Evolutionary conservation across 2,888 invertebrate species (phyloP).

Genomic region (Gymnoscelis rufifasciata): DNA sequence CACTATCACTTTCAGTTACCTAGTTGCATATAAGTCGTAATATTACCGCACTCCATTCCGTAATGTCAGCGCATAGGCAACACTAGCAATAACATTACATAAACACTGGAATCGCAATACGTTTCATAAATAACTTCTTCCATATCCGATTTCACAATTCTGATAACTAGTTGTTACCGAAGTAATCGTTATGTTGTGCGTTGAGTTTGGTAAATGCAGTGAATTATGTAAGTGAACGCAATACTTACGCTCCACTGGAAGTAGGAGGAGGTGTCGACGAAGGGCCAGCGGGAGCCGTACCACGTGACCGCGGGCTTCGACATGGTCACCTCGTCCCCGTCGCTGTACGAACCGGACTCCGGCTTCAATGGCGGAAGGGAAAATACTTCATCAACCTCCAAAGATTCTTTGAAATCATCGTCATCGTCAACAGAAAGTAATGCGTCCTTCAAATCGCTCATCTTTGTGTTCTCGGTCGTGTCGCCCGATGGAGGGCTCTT

Average conservation of each 20-base stretch:
- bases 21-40: conserved; percentile 21
- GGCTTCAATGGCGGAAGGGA: conserved; percentile 65
- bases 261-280: conserved; percentile 82
- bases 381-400: conserved; percentile 71
- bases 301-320: conserved; percentile 72
- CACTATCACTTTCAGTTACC: conserved; percentile 26
- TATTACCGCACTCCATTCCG: conserved; percentile 22
- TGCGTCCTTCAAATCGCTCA: conserved; percentile 66
- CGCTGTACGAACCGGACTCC: conserved; percentile 47
- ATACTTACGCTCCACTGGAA: conserved; percentile 83
- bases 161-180: conserved; percentile 38
- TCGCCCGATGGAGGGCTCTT: conserved; percentile 53
- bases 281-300: conserved; percentile 82
- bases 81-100: conserved; percentile 33
- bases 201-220: conserved; percentile 32
- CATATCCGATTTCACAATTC: conserved; percentile 43
- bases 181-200: conserved; percentile 33
- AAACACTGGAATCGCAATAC: conserved; percentile 34
- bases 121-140: conserved; percentile 38
- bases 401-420: conserved; percentile 67
- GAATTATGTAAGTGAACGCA: conserved; percentile 39
- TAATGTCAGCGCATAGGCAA: conserved; percentile 19
- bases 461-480: conserved; percentile 47
- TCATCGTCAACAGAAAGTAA: conserved; percentile 69
- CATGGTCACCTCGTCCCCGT: conserved; percentile 67